Conservation (phyloP, 2,113 vertebrate genomes). For the Labrus mixtus region DNA sequence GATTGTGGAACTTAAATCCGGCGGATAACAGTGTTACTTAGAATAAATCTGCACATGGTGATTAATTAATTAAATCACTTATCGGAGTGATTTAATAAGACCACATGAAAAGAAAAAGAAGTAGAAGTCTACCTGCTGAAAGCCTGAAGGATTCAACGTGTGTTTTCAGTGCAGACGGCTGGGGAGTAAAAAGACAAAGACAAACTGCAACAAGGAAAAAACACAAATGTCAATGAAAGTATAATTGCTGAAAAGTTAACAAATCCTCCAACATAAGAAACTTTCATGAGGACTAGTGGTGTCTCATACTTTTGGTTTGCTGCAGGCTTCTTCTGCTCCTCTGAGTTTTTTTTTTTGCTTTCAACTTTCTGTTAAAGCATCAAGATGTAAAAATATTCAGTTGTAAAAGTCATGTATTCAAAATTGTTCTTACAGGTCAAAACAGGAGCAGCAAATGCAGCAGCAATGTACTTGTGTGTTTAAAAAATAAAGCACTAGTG, state of each 20-base stretch:
- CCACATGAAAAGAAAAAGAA: background rate
- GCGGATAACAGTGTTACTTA: conserved; percentile 41
- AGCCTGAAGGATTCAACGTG: background rate
- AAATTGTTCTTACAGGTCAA: background rate
- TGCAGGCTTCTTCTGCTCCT: background rate
- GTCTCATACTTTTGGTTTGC: background rate
- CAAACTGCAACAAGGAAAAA: too few relatives aligned
- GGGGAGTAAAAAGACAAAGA: background rate
- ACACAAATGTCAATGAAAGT: background rate
- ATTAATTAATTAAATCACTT: conserved; percentile 54
- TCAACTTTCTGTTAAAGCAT: background rate
- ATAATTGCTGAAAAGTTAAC: conserved; percentile 4
- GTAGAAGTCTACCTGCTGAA: conserved; percentile 13
- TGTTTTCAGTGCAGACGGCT: background rate
- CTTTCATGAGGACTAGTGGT: background rate
- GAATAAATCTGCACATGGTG: conserved; percentile 48
- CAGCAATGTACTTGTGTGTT: background rate
- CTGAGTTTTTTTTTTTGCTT: background rate
- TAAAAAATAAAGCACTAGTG: background rate
- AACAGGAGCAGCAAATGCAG: background rate
- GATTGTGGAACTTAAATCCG: conserved; percentile 46
- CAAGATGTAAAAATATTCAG: background rate
- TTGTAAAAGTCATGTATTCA: background rate
- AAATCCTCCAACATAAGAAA: background rate
- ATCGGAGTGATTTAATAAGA: conserved; percentile 14